Base-by-base conservation (phyloP, 2,888 invertebrate genomes). In the Ernsta delagoae region DNA sequence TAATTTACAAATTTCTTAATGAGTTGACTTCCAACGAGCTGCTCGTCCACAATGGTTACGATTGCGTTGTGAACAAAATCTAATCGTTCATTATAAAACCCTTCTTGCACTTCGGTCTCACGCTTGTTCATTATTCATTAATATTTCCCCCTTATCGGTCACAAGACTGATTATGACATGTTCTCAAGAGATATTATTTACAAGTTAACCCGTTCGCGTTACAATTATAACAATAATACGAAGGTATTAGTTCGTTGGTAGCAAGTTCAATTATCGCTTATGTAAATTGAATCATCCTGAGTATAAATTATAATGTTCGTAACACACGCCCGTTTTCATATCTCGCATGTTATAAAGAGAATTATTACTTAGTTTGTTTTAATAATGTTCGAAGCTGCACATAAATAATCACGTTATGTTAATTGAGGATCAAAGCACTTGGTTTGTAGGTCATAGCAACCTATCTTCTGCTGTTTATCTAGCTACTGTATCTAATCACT, bases 251-350 rank as follows among this genome's bases (percentile, higher is more conserved):
- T 74, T 68, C 65, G 69, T 59, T 69, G 70, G 70, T 61, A 71
- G 73, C 69, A 69, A 64, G 72, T 71, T 66, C 70, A 75, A 75
- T 78, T 75, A 75, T 73, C 64, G 67, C 72, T 72, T 72, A 75
- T 74, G 74, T 75, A 75, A 79, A 82, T 79, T 79, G 75, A 75
- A 78, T 79, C 79, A 77, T 77, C 74, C 74, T 24, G 3, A 24
- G 24, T 74, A 76, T 74, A 81, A 81, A 81, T 79, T 79, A 79
- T 79, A 75, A 78, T 76, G 75, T 73, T 68, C 73, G 74, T 74
- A 76, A 76, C 77, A 79, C 71, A 78, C 78, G 78, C 77, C 66
- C 59, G 36, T 43, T 57, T 62, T 59, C 62, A 63, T 64, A 56
- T 68, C 50, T 63, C 31, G 63, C 16, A 12, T 64, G 63, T 59